These are phyloP conservation scores for Apodemia duryi DNA, from an alignment of 2,888 invertebrate species.

Conservation along the genomic window DNA sequence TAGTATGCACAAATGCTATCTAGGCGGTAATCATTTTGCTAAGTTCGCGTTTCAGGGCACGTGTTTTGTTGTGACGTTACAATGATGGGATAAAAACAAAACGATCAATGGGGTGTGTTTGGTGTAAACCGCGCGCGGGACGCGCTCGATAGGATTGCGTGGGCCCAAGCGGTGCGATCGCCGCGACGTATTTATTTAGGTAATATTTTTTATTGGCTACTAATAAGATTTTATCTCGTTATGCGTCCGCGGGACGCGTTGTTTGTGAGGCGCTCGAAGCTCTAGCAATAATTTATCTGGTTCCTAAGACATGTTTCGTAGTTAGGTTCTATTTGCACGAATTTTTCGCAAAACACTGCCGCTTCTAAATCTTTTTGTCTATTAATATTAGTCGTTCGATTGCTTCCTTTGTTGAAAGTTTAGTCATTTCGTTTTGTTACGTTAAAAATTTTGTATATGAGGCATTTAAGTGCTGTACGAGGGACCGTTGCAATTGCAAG, in stretches of 20 bases:
- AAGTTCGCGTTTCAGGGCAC: not conserved
- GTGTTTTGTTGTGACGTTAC: not conserved
- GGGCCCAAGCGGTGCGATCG: slow-evolving; percentile 42
- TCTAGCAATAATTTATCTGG: slow-evolving; percentile 79
- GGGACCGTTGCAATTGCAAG: slow-evolving; percentile 80
- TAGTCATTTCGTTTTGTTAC: slow-evolving; percentile 60
- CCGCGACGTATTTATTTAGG: slow-evolving; percentile 71
- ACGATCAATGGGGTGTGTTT: not conserved
- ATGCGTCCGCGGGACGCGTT: slow-evolving; percentile 54
- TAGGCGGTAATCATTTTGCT: not conserved
- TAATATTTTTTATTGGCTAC: slow-evolving; percentile 80
- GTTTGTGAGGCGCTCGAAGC: slow-evolving; percentile 52
- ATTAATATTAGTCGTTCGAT: slow-evolving; percentile 48
- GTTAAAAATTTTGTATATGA: slow-evolving; percentile 69
- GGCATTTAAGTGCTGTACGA: slow-evolving; percentile 76
- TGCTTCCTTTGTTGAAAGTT: slow-evolving; percentile 63
- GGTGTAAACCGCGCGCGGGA: slow-evolving; percentile 32
- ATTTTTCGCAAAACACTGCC: slow-evolving; percentile 74
- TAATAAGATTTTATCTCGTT: slow-evolving; percentile 74
- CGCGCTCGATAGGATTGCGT: slow-evolving; percentile 47
- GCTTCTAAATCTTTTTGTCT: slow-evolving; percentile 61
- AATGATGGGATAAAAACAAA: not conserved
- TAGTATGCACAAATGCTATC: not conserved
- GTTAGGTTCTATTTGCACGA: slow-evolving; percentile 77
- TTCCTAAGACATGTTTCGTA: slow-evolving; percentile 78